These are phyloP conservation scores for Manduca sexta DNA, from an alignment of 1,140 invertebrate species.

Conservation along the genomic window DNA sequence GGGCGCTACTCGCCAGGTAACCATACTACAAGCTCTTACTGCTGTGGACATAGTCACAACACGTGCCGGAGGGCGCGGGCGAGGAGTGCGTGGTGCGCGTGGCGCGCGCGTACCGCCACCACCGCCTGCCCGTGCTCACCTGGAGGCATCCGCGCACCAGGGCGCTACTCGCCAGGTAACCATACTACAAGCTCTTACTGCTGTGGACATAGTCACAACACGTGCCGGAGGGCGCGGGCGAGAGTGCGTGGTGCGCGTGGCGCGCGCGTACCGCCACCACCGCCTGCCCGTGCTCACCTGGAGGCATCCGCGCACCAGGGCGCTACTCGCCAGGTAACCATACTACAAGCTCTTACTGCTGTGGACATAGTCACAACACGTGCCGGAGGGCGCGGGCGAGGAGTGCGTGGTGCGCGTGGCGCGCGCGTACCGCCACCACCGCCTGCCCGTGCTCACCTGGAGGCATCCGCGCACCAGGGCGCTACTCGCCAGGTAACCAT, in stretches of 20 bases:
- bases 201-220: too few relatives aligned
- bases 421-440: conserved; percentile 86
- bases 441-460: conserved; percentile 96
- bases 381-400: conserved; percentile 89
- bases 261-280: conserved; percentile 86
- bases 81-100: conserved; percentile 93
- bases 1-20: conserved; percentile 82
- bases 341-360: too few relatives aligned
- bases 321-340: conserved; percentile 81
- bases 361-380: too few relatives aligned
- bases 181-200: too few relatives aligned
- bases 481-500: conserved; percentile 78
- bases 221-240: conserved; percentile 88
- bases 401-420: conserved; percentile 91
- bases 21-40: too few relatives aligned
- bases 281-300: conserved; percentile 95
- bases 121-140: conserved; percentile 91
- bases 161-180: conserved; percentile 81
- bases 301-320: conserved; percentile 91
- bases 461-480: conserved; percentile 91
- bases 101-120: conserved; percentile 87
- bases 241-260: conserved; percentile 91
- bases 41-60: too few relatives aligned
- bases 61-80: conserved; percentile 86
- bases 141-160: conserved; percentile 94